These are phyloP conservation scores for Orycteropus afer DNA, from an alignment of 2,113 vertebrate genomes.

Conservation along the genomic window DNA sequence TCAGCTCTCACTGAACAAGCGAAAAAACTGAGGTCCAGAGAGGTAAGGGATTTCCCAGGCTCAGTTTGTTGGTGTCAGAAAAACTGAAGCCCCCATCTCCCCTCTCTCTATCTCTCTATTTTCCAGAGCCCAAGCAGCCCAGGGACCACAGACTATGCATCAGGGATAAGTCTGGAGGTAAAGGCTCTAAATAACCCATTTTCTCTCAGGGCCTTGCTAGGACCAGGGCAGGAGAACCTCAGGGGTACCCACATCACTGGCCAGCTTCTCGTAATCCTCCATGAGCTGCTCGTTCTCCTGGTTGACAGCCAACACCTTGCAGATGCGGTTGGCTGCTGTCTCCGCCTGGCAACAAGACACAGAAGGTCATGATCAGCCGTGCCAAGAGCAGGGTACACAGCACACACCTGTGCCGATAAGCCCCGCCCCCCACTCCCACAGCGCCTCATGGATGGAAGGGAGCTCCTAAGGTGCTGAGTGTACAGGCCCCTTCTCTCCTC, in stretches of 20 bases:
- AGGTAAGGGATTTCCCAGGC: neutral
- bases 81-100: neutral
- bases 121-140: neutral
- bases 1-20: neutral
- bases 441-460: neutral
- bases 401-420: neutral
- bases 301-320: slow-evolving; percentile 99
- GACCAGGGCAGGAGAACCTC: neutral
- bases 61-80: neutral
- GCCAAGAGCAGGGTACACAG: neutral
- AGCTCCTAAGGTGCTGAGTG: neutral
- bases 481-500: neutral
- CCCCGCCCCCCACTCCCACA: neutral
- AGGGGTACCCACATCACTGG: slow-evolving; percentile 95
- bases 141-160: neutral
- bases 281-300: slow-evolving; percentile 99
- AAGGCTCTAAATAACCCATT: neutral
- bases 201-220: neutral
- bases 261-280: slow-evolving; percentile 99
- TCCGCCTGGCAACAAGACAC: slow-evolving; percentile 91
- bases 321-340: slow-evolving; percentile 99
- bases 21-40: neutral
- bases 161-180: neutral
- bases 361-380: neutral
- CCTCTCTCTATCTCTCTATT: too few species aligned